These are phyloP conservation scores for Oxystoma pomonae DNA, from an alignment of 2,888 invertebrate genomes.

Conservation along the genomic window DNA sequence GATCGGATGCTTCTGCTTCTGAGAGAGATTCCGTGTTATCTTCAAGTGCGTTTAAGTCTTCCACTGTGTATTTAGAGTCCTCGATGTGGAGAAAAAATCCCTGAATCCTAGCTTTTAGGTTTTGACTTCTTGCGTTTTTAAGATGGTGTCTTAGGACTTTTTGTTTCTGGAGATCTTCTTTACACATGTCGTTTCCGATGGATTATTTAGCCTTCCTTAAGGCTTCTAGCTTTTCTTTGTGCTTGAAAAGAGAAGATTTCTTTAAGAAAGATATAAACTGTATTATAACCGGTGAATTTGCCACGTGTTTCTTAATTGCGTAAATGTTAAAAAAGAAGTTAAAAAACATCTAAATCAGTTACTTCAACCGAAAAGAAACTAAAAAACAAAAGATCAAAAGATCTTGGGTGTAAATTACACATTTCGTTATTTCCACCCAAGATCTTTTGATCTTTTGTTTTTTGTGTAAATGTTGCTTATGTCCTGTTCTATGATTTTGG, in stretches of 20 bases:
- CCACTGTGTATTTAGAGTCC: neutral
- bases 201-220: neutral
- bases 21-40: neutral
- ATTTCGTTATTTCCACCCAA: no score
- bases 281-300: neutral
- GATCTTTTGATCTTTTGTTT: neutral
- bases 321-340: no score
- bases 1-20: neutral
- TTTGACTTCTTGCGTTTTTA: neutral
- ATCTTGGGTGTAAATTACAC: no score
- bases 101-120: neutral
- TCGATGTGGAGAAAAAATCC: neutral
- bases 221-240: neutral
- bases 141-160: neutral
- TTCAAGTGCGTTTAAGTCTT: neutral
- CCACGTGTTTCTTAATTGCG: no score
- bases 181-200: neutral
- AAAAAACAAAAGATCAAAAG: no score
- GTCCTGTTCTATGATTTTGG: neutral
- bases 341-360: no score
- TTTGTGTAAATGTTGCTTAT: neutral
- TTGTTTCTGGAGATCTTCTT: neutral
- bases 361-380: no score
- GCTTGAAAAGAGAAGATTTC: neutral
- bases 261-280: neutral